Percentiles rank a stretch among this genome's conserved stretches.
Evolutionary conservation across 2,113 vertebrate species (phyloP).

Genomic region (Thinocorus orbignyianus): DNA sequence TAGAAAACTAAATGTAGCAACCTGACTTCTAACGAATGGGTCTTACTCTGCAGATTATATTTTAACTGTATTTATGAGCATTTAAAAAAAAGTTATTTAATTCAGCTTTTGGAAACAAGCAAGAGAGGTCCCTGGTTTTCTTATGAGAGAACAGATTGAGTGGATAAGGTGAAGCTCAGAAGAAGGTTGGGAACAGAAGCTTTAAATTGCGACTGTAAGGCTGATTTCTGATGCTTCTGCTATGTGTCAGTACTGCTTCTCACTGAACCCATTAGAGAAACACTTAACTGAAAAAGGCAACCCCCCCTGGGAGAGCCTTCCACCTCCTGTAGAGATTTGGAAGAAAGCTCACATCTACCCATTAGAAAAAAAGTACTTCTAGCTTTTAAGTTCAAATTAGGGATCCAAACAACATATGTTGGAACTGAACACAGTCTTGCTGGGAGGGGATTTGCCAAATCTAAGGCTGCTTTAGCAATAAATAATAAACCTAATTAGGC

Average conservation of each 20-base stretch:
- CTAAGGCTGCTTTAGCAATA: conserved; percentile 30
- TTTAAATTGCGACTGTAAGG: not conserved
- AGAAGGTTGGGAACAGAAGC: not conserved
- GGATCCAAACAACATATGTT: conserved; percentile 57
- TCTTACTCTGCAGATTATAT: not conserved
- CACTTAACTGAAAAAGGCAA: conserved; percentile 48
- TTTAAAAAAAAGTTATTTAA: not conserved
- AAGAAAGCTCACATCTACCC: conserved; percentile 14
- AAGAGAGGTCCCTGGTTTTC: not conserved
- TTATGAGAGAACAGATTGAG: not conserved
- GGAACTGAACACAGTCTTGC: conserved; percentile 36
- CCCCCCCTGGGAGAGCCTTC: not conserved
- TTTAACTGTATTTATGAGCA: not conserved
- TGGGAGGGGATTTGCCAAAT: conserved; percentile 32
- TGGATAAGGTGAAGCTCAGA: not conserved
- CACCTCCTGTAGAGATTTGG: conserved; percentile 48
- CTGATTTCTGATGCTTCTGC: conserved; percentile 21
- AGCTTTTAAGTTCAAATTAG: conserved; percentile 49
- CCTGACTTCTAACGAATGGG: not conserved
- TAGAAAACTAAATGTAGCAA: not conserved
- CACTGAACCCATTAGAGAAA: conserved; percentile 50
- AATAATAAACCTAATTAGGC: conserved; percentile 54
- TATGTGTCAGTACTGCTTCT: not conserved
- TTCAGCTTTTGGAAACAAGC: not conserved
- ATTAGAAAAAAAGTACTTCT: conserved; percentile 48